These are phyloP conservation scores for Clanis bilineata DNA, from an alignment of 2,888 invertebrate genomes.

Conservation along the genomic window DNA sequence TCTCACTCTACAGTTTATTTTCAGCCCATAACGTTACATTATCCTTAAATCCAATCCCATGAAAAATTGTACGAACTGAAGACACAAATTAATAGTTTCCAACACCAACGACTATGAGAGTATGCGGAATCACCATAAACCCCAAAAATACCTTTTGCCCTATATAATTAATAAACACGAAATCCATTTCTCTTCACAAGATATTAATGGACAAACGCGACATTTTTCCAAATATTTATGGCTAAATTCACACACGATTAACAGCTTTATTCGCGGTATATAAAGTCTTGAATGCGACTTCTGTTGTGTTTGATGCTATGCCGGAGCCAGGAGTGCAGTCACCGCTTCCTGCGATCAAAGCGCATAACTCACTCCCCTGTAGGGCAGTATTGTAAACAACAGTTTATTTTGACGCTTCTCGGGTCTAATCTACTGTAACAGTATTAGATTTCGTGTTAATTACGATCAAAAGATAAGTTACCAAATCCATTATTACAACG, in stretches of 20 bases:
- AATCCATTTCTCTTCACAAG: background rate
- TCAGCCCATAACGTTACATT: too few species aligned
- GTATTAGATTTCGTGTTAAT: background rate
- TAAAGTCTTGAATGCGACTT: background rate
- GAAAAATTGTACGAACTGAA: background rate
- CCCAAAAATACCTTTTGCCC: background rate
- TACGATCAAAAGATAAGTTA: background rate
- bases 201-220: background rate
- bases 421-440: background rate
- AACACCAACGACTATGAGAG: background rate
- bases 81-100: background rate
- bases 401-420: background rate
- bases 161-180: background rate
- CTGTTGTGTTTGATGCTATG: background rate
- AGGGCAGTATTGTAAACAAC: background rate
- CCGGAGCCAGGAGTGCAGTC: background rate
- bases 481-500: too few species aligned
- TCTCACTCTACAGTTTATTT: too few species aligned
- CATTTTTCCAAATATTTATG: background rate
- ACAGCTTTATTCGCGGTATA: background rate
- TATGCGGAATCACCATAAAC: background rate
- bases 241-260: background rate
- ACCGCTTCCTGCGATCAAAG: conserved; percentile 40
- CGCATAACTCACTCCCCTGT: background rate
- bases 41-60: background rate